Conservation (phyloP, 2,888 invertebrate species). For the Aquatica leii region DNA sequence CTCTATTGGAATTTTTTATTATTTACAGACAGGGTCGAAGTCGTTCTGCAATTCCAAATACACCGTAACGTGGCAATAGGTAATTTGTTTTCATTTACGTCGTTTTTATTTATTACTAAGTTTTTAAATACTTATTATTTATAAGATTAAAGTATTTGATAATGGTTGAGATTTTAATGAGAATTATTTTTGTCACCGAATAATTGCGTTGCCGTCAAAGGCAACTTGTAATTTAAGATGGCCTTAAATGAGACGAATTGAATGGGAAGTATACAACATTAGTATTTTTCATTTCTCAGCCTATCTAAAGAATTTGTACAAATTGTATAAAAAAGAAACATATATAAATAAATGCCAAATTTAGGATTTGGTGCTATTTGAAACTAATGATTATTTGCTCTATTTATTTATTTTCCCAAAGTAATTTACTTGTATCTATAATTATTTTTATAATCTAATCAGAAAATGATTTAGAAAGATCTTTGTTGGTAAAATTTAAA, state of each 20-base stretch:
- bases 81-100: neutral
- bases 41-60: constrained; percentile 18
- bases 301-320: constrained; percentile 31
- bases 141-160: constrained; percentile 21
- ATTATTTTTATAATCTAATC: constrained; percentile 40
- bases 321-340: constrained; percentile 41
- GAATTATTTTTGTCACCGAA: constrained; percentile 13
- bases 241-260: constrained; percentile 27
- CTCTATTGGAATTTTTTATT: no score
- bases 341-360: constrained; percentile 55
- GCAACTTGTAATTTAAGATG: constrained; percentile 24
- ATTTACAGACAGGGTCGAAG: constrained; percentile 8
- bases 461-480: constrained; percentile 16
- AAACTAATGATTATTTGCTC: constrained; percentile 59
- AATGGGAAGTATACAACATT: constrained; percentile 24
- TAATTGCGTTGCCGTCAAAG: constrained; percentile 13
- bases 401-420: constrained; percentile 42
- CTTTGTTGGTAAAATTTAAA: constrained; percentile 22
- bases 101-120: constrained; percentile 11
- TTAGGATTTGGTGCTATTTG: constrained; percentile 61
- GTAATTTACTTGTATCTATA: constrained; percentile 38
- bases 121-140: constrained; percentile 12
- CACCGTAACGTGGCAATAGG: neutral
- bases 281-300: constrained; percentile 28
- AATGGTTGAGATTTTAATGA: constrained; percentile 17